A percentile compares a stretch with the other conserved stretches of the same genome.
Evolutionary conservation across 1,140 invertebrate genomes (phyloP).

Genomic region (Muscidifurax raptorellus): DNA sequence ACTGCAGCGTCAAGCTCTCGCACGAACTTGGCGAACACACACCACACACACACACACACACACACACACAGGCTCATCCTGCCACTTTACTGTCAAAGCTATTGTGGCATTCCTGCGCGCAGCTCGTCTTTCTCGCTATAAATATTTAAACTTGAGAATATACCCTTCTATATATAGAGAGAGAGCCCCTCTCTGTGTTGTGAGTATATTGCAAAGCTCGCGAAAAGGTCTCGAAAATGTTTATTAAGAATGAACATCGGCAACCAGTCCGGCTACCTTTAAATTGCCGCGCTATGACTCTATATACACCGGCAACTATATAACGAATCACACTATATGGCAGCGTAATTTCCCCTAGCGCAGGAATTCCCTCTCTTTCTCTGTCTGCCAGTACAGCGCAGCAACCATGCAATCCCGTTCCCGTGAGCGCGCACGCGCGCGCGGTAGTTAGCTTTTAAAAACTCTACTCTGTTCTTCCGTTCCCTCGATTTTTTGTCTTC

Average conservation of each 20-base stretch:
- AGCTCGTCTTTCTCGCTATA: constrained; percentile 43
- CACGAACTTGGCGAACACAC: constrained; percentile 4
- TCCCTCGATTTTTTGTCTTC: constrained; percentile 25
- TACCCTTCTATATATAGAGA: no score
- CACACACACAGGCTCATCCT: not conserved
- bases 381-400: no score
- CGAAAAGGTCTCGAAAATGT: no score
- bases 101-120: constrained; percentile 30
- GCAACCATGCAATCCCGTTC: not conserved
- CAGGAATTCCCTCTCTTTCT: not conserved
- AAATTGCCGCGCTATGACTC: not conserved
- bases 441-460: not conserved
- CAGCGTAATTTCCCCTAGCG: not conserved
- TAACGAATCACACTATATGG: not conserved
- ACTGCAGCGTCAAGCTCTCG: not conserved
- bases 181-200: no score
- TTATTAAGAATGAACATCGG: no score
- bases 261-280: not conserved
- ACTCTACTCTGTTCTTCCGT: not conserved
- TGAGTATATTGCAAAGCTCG: no score
- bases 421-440: no score
- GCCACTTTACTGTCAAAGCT: constrained; percentile 44
- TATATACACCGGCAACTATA: not conserved
- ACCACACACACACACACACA: not conserved
- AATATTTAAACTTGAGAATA: not conserved